Base-by-base conservation (phyloP, 2,113 vertebrate species). In the Tychaedon coryphoeus region DNA sequence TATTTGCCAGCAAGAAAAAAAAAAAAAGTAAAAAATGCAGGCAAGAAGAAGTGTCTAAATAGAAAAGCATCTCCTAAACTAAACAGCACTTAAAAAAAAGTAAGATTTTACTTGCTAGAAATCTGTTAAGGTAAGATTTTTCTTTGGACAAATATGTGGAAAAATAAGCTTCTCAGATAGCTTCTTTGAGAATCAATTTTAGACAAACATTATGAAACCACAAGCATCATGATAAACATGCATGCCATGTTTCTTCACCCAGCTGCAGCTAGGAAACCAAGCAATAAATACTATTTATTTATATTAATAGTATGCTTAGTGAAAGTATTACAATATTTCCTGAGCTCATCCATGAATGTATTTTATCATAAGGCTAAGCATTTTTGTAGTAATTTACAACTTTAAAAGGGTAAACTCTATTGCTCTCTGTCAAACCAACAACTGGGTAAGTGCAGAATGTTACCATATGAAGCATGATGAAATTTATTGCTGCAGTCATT, bases 241-340 rank as follows among this genome's bases (percentile, higher is more conserved):
- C 70, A 80, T 90, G 95, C 93, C 95, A 84, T 82, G 93, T 95
- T 97, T 96, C 94, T 95, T 97, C 88, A 95, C 78, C 88, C 91
- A 96, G 92, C 79, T 93, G 82, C 89, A 98, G 93, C 97, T 96
- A 80, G 86, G 65, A 96, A 97, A 96, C 78, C 51, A 75, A 97
- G 96, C 96, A 98, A 97, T 98, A 98, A 98, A 98, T 98, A 98
- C 96, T 96, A 97, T 97, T 98, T 98, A 98, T 98, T 98, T 97
- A 98, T 98, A 97, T 98, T 98, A 98, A 98, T 98, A 98, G 96
- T 97, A 97, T 98, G 97, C 96, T 98, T 98, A 97, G 95, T 97
- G 93, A 97, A 98, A 98, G 96, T 97, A 97, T 98, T 98, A 97
- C 95, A 97, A 96, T 97, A 98, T 97, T 97, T 98, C 75, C 95